Evolutionary conservation across 2,888 invertebrate species (phyloP).

Genomic region (Camptogramma bilineatum): DNA sequence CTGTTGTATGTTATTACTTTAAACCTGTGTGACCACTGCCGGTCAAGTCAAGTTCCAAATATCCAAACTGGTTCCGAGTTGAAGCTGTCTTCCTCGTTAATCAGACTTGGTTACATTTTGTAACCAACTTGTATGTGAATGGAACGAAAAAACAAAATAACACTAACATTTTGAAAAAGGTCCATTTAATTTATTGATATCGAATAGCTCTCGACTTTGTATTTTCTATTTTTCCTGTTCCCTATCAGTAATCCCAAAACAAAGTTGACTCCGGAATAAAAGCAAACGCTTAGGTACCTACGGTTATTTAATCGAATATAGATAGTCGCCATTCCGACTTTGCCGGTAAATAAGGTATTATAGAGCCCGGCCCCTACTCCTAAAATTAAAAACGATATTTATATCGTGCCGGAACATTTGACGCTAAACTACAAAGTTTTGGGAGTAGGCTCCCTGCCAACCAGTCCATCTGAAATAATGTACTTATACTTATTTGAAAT

Average conservation of each 20-base stretch:
- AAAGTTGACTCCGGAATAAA: background rate
- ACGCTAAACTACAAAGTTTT: too few relatives aligned
- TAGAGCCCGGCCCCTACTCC: too few relatives aligned
- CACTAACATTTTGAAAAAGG: background rate
- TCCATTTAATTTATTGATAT: background rate
- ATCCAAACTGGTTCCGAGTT: constrained; percentile 28
- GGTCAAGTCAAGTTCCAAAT: constrained; percentile 26
- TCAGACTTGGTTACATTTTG: constrained; percentile 25
- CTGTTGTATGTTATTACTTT: constrained; percentile 14
- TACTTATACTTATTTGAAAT: too few relatives aligned
- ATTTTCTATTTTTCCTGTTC: background rate
- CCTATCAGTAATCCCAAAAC: background rate
- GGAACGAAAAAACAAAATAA: background rate
- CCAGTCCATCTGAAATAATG: too few relatives aligned
- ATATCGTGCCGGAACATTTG: too few relatives aligned
- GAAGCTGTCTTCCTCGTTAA: constrained; percentile 30
- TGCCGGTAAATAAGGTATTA: too few relatives aligned
- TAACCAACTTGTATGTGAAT: constrained; percentile 13
- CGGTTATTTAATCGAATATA: too few relatives aligned
- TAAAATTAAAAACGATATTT: too few relatives aligned
- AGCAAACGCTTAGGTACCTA: too few relatives aligned
- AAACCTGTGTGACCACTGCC: constrained; percentile 34
- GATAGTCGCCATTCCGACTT: too few relatives aligned
- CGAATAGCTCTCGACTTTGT: background rate
- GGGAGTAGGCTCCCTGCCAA: too few relatives aligned